Conservation (phyloP, 2,113 vertebrate genomes). For the Halichoerus grypus region DNA sequence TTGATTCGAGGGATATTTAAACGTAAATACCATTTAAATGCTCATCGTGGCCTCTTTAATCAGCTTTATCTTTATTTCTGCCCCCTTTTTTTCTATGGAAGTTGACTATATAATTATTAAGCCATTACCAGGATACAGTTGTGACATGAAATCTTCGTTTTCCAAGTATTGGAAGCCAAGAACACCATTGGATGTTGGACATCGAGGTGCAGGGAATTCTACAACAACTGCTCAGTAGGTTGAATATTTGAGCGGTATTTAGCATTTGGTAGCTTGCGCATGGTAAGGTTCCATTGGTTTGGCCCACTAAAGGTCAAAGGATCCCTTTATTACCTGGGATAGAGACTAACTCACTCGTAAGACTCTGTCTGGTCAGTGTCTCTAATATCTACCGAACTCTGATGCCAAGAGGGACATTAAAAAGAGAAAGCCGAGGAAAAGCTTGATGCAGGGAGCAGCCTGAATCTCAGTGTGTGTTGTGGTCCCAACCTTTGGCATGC, state of each 20-base stretch:
- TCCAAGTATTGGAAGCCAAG: constrained; percentile 96
- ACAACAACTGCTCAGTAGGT: constrained; percentile 93
- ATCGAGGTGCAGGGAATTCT: constrained; percentile 96
- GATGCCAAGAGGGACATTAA: not conserved
- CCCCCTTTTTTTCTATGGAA: constrained; percentile 79
- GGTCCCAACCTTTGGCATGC: not conserved
- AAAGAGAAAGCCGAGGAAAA: not conserved
- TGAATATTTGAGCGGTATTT: constrained; percentile 35
- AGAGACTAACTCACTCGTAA: not conserved
- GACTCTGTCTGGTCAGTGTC: not conserved
- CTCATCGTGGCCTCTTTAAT: constrained; percentile 41
- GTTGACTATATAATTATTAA: constrained; percentile 97
- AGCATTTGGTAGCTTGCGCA: not conserved
- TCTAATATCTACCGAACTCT: not conserved
- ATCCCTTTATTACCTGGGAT: not conserved
- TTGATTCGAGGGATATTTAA: not conserved
- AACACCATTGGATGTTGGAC: constrained; percentile 94
- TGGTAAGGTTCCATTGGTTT: not conserved
- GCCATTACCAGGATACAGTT: constrained; percentile 91
- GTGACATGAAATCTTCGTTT: constrained; percentile 95
- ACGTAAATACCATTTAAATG: not conserved
- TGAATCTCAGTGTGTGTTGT: not conserved
- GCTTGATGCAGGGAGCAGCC: not conserved
- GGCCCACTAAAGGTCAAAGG: not conserved
- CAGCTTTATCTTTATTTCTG: not conserved